A percentile compares a stretch with the other conserved stretches of the same genome.
Conservation (phyloP, 2,113 vertebrate species). For the Thomomys bottae region DNA sequence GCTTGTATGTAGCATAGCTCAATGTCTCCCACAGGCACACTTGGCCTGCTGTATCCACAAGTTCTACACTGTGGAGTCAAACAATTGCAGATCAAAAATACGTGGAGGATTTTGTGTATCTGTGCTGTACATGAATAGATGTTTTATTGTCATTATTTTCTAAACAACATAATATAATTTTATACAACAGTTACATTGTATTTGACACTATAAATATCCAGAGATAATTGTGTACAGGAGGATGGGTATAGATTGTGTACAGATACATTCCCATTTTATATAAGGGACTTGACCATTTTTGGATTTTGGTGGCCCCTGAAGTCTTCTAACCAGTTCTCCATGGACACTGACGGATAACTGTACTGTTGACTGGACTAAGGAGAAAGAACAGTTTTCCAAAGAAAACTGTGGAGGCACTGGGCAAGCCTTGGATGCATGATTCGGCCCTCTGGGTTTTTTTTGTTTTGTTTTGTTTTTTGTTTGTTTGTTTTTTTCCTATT, state of each 20-base stretch:
- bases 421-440: neutral
- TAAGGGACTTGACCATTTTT: neutral
- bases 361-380: neutral
- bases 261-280: neutral
- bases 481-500: neutral
- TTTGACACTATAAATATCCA: neutral
- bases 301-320: neutral
- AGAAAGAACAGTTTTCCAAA: neutral
- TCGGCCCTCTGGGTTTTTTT: neutral
- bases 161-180: neutral
- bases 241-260: neutral
- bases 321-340: neutral
- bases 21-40: neutral
- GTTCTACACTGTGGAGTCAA: neutral
- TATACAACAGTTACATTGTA: neutral
- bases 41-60: neutral
- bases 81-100: neutral
- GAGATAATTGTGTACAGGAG: neutral
- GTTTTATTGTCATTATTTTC: neutral
- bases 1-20: neutral
- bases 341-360: neutral
- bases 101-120: neutral
- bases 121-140: neutral
- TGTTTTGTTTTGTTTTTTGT: too few relatives aligned
- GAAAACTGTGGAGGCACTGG: constrained; percentile 13